Base-by-base conservation (phyloP, 2,797 vertebrate species). In the Perdix hodgsoniae region DNA sequence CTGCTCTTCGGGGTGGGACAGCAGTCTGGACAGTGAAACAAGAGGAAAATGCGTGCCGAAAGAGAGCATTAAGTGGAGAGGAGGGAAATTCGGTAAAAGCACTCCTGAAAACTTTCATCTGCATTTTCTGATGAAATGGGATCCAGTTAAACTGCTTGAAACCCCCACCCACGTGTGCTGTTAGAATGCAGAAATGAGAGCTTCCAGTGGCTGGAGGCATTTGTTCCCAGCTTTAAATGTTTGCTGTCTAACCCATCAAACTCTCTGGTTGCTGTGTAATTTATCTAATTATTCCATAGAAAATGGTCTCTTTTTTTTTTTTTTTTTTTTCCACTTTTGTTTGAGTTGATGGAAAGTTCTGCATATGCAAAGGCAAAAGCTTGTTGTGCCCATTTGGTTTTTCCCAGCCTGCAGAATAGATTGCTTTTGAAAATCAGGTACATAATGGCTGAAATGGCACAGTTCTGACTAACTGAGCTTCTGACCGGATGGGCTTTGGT, bases 91-190 rank as follows among this genome's bases (percentile, higher is more conserved):
- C 50, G 14, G 44, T 14, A 14, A 26, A 57, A 59, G 22, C 24
- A 12, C 14, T 26, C 35, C 13, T 31, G 35, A 35, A 29, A 37
- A 47, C 15, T 22, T 10, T 2, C 1, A 22, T 54, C 47, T 22
- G 37, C 10, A 13, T 4, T 65, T 65, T 91, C 33, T 19, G 31
- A 19, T 6, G 27, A 31, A 65, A 16, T 29, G 37, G 61, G 61
- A 42, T 31, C 39, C 12, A 31, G 37, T 8, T 39, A 39, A 64
- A 42, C 18, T 40, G 26, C 10, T 64, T 31, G 26, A 64, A 59
- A 3, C 3, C 6, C 37, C 5, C 0, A 64, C 39, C 2, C 0
- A 19, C 1, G 0, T 10, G 5, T 11, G 29, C 5, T 6, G 0
- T 1, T n/a, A 57, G 54, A 31, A 2, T 1, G 27, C 37, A 47